Percentiles rank a stretch among this genome's conserved stretches.
Conservation (phyloP, 2,113 vertebrate species). For the Clinocottus analis region DNA sequence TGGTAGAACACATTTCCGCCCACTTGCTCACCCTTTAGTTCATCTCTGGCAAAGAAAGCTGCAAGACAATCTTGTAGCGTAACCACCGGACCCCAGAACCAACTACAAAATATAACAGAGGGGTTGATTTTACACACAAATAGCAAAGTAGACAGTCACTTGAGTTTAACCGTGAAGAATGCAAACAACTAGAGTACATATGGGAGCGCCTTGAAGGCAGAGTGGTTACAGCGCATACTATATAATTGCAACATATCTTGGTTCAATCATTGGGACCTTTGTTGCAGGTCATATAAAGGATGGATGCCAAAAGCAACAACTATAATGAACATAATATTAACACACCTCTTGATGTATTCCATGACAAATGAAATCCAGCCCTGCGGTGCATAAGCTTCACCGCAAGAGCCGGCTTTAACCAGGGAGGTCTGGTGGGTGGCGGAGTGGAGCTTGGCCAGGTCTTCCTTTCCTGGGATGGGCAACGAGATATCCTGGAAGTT, state of each 20-base stretch:
- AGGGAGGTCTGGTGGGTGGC: conserved; percentile 93
- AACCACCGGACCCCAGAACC: conserved; percentile 99
- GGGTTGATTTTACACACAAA: background rate
- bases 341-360: conserved; percentile 98
- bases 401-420: conserved; percentile 95
- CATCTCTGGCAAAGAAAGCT: conserved; percentile 98
- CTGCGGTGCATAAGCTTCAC: conserved; percentile 95
- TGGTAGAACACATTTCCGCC: conserved; percentile 7
- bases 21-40: conserved; percentile 92
- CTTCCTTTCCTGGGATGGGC: conserved; percentile 98
- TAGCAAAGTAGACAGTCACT: background rate
- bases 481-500: conserved; percentile 99
- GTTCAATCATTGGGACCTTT: background rate
- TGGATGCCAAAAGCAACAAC: background rate
- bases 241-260: background rate
- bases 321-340: background rate
- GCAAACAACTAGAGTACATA: background rate
- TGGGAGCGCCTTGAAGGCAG: background rate
- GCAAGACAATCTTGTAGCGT: conserved; percentile 98
- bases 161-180: background rate
- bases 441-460: conserved; percentile 97
- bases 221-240: background rate
- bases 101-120: conserved; percentile 83
- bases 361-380: conserved; percentile 97
- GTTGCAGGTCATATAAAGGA: background rate